Percentiles rank a stretch among this genome's conserved stretches.
phyloP scores from a whole-genome alignment of 2,113 vertebrate species.

The Myocastor coypus region DNA sequence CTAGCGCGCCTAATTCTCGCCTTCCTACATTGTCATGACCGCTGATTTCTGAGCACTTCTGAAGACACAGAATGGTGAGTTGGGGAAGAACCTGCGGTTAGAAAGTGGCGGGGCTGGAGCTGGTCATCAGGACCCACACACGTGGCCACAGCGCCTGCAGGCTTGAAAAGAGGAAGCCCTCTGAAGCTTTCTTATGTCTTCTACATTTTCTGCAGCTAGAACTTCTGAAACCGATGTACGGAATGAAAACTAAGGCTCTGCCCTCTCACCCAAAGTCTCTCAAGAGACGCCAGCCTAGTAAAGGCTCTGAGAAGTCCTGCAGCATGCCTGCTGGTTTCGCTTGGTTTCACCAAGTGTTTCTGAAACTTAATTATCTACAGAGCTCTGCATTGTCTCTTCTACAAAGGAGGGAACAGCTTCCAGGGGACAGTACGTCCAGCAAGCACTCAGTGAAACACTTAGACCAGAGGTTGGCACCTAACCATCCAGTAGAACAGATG shows the following conservation, averaged over 20 bases:
- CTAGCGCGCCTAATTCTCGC: background rate
- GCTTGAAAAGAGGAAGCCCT: background rate
- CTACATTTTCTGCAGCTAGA: background rate
- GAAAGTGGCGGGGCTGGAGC: background rate
- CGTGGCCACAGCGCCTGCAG: accelerated
- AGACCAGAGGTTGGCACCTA: background rate
- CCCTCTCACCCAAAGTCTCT: background rate
- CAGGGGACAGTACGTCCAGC: background rate
- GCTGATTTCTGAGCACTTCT: background rate
- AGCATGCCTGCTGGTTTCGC: accelerated
- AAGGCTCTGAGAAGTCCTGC: background rate
- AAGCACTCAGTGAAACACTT: background rate
- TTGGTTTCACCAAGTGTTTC: background rate
- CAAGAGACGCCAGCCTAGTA: accelerated
- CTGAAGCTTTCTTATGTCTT: background rate
- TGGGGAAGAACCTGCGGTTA: background rate
- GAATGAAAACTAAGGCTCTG: background rate
- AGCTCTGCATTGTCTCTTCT: no score
- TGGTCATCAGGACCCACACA: background rate
- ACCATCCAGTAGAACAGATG: background rate
- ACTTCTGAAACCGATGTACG: background rate
- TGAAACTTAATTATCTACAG: background rate
- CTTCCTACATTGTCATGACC: background rate
- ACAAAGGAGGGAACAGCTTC: background rate
- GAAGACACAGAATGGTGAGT: background rate